Conservation (phyloP, 1,140 invertebrate species). For the Nilaparvata lugens region DNA sequence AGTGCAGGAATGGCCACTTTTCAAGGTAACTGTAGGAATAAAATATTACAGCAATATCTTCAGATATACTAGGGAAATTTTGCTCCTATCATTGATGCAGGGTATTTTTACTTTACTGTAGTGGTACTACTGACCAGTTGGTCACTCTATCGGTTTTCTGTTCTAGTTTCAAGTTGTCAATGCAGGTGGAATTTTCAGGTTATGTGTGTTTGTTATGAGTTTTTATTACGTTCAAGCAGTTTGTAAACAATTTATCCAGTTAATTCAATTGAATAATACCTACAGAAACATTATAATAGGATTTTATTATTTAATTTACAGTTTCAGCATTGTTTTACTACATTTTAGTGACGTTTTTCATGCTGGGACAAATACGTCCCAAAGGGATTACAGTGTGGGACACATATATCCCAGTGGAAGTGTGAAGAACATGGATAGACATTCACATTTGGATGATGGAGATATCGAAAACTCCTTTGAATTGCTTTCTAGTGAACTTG, state of each 20-base stretch:
- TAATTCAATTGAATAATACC: background rate
- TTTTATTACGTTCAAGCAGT: background rate
- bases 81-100: background rate
- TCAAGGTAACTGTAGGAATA: too few relatives aligned
- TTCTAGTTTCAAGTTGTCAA: too few relatives aligned
- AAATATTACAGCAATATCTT: too few relatives aligned
- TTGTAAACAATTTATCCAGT: background rate
- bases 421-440: background rate
- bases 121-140: background rate
- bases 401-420: background rate
- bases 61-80: too few relatives aligned
- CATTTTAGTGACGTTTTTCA: background rate
- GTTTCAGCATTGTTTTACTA: background rate
- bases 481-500: background rate
- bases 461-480: background rate
- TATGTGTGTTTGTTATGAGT: background rate
- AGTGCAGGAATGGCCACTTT: too few relatives aligned
- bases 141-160: too few relatives aligned
- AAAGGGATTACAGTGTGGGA: background rate
- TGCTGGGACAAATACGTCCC: background rate
- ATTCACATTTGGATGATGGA: background rate
- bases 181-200: too few relatives aligned
- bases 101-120: background rate
- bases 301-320: background rate
- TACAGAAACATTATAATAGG: background rate